phyloP scores from a whole-genome alignment of 2,797 vertebrate genomes.

The Paratrypauchen microcephalus region DNA sequence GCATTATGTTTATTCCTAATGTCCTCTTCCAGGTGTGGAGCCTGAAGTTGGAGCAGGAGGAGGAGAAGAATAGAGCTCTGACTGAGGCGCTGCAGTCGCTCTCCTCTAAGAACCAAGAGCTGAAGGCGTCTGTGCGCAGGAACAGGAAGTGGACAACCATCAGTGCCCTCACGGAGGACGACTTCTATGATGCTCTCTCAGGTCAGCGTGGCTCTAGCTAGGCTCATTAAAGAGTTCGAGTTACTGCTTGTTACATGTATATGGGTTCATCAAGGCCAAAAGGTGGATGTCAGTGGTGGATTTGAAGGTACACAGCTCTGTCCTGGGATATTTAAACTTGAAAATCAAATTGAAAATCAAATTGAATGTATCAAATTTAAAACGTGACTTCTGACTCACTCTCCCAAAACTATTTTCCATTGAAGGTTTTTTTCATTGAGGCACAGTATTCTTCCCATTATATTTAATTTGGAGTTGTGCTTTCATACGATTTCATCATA shows the following conservation, averaged over 20 bases:
- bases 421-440: background rate
- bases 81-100: conserved; percentile 88
- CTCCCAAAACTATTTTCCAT: background rate
- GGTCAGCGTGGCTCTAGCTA: conserved; percentile 70
- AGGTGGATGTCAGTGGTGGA: background rate
- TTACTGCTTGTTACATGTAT: too few species aligned
- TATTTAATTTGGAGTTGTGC: too few species aligned
- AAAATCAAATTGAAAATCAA: conserved; percentile 1
- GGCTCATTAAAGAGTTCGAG: too few species aligned
- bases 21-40: conserved; percentile 82
- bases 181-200: conserved; percentile 92
- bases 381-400: background rate
- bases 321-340: background rate
- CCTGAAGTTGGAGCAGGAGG: conserved; percentile 89
- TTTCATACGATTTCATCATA: too few species aligned
- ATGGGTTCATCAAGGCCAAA: too few species aligned
- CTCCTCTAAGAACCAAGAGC: conserved; percentile 84
- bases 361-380: background rate
- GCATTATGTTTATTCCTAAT: background rate
- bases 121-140: conserved; percentile 82
- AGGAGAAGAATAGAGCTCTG: conserved; percentile 91
- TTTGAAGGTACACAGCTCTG: background rate
- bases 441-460: too few species aligned
- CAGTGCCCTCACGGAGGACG: conserved; percentile 84
- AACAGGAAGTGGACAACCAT: conserved; percentile 73